These are phyloP conservation scores for Oryctes rhinoceros DNA, from an alignment of 1,140 invertebrate species.

Conservation along the genomic window DNA sequence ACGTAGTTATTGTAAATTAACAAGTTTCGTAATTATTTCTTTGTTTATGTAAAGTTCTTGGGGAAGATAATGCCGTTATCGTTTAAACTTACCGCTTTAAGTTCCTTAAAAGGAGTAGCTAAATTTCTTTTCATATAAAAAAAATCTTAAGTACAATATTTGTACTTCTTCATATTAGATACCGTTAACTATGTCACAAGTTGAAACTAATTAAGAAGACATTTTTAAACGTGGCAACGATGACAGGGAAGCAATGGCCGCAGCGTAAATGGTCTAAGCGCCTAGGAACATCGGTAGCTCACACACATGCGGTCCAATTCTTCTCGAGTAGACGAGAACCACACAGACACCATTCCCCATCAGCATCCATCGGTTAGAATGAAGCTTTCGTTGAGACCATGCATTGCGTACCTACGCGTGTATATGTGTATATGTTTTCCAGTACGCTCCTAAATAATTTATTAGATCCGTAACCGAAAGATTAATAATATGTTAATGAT, in stretches of 20 bases:
- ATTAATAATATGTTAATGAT: constrained; percentile 12
- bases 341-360: neutral
- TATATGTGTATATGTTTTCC: constrained; percentile 1
- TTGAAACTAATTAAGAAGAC: no score
- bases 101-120: no score
- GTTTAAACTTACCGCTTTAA: no score
- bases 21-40: no score
- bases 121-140: no score
- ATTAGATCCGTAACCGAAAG: neutral
- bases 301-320: neutral
- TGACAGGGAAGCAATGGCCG: neutral
- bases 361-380: neutral
- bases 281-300: neutral
- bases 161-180: no score
- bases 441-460: constrained; percentile 5
- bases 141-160: no score
- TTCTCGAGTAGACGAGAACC: neutral
- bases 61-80: no score
- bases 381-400: neutral
- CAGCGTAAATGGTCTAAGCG: neutral
- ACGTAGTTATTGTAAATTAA: no score
- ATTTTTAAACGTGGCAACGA: neutral
- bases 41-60: no score
- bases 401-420: neutral
- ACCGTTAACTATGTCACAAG: no score